Conservation (phyloP, 2,797 vertebrate species). For the Sorex maritimensis region DNA sequence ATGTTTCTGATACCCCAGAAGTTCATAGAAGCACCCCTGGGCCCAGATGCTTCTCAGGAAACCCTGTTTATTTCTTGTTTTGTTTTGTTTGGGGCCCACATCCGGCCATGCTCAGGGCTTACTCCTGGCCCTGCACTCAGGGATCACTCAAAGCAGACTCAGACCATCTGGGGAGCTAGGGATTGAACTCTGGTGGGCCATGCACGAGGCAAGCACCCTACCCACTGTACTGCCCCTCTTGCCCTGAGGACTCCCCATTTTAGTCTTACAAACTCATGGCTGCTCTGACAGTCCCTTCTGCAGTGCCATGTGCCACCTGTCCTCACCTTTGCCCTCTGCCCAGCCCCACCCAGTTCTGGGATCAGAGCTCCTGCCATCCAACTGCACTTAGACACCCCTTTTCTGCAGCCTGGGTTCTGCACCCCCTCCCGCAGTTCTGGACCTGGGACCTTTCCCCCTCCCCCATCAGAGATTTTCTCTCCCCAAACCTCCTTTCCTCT, state of each 20-base stretch:
- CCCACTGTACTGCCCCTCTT: not conserved
- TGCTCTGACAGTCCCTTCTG: not conserved
- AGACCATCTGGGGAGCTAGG: no score
- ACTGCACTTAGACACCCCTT: not conserved
- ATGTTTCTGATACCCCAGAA: not conserved
- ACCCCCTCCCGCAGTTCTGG: not conserved
- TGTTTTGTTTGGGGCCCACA: no score
- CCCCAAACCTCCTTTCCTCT: not conserved
- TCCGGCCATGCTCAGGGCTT: no score
- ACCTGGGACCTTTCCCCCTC: not conserved
- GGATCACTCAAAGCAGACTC: no score
- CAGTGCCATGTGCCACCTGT: not conserved
- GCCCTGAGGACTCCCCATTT: not conserved
- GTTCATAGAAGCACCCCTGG: not conserved
- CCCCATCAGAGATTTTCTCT: not conserved
- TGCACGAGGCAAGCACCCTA: no score
- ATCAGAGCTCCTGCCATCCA: not conserved
- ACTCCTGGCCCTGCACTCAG: no score
- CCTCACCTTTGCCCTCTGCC: not conserved
- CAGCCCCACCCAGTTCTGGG: not conserved
- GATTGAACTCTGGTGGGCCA: no score
- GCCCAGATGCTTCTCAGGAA: not conserved
- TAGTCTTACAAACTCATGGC: not conserved
- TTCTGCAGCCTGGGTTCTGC: not conserved
- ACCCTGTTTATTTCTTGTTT: no score